Base-by-base conservation (phyloP, 2,797 vertebrate genomes). In the Pampus argenteus region DNA sequence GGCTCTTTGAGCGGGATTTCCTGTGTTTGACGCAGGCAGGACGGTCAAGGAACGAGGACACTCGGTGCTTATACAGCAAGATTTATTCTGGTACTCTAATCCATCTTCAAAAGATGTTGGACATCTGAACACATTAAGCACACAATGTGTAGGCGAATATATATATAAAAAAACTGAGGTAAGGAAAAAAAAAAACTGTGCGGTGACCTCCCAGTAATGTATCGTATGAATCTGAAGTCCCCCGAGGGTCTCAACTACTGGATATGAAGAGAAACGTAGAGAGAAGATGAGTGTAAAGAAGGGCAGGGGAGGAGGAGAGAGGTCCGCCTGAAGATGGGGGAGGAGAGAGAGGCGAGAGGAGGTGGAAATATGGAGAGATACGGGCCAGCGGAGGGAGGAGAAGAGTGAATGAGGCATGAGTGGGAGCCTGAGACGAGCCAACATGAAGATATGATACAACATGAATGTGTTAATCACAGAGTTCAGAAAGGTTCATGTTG, bases 181-280 rank as follows among this genome's bases (percentile, higher is more conserved):
- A 25, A 28, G 13, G 51, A 1, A n/a, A 49, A 29, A 45, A 49
- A 57, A 42, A 15, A 65, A 23, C 57, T 57, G 64, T 79, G 78
- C 45, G 29, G 71, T 70, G 77, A 74, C 74, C 52, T 78, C 69
- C 57, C 38, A 58, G 56, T 61, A 71, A 74, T 63, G 61, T 80
- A 81, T 51, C 23, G 49, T 34, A 77, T 80, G 74, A 81, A 83
- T 85, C 54, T 64, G 60, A 75, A 81, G 26, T 66, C 17, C 10
- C 5, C n/a, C 0, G 14, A 58, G 65, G 50, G 47, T 54, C 55
- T 56, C 9, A 0, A 26, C 31, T 26, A 36, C 47, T 48, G 40
- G 59, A 60, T 65, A n/a, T 48, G 68, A 65, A 67, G 64, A 0
- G 3, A 48, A 45, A 61, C 8, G 4, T 8, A 51, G 29, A 44